phyloP scores from a whole-genome alignment of 2,113 vertebrate species.

The Centropus unirufus region DNA sequence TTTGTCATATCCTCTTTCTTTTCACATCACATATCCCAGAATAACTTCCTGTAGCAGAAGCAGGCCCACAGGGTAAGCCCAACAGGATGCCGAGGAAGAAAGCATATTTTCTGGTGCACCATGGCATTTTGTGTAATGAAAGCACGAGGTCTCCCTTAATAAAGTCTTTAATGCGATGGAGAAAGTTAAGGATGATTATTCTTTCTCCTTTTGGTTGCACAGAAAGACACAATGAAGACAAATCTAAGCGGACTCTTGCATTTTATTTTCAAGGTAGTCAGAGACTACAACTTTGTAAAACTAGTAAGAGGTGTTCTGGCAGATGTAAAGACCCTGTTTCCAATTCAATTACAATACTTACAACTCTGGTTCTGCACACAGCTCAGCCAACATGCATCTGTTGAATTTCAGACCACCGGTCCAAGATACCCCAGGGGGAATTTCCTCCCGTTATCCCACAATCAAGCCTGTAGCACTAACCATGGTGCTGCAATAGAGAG shows the following conservation, averaged over 20 bases:
- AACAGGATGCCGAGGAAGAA: not conserved
- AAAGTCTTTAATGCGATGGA: not conserved
- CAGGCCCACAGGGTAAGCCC: not conserved
- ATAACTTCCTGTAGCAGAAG: not conserved
- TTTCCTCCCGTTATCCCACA: not conserved
- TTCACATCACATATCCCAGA: not conserved
- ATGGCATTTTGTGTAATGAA: too few species aligned
- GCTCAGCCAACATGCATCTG: accelerated
- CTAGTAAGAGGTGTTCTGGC: not conserved
- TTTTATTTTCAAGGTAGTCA: not conserved
- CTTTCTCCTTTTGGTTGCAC: not conserved
- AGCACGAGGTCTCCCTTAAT: not conserved
- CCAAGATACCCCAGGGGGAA: not conserved
- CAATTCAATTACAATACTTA: not conserved
- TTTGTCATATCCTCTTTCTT: not conserved
- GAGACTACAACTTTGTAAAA: not conserved
- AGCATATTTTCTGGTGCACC: not conserved
- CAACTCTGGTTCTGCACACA: not conserved
- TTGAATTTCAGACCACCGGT: not conserved
- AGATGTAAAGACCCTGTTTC: not conserved
- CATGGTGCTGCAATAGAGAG: not conserved
- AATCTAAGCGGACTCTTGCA: not conserved
- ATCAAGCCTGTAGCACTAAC: not conserved
- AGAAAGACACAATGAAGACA: not conserved
- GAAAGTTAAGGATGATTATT: not conserved